Conservation (phyloP, 2,888 invertebrate species). For the Prosopocoilus inquinatus region DNA sequence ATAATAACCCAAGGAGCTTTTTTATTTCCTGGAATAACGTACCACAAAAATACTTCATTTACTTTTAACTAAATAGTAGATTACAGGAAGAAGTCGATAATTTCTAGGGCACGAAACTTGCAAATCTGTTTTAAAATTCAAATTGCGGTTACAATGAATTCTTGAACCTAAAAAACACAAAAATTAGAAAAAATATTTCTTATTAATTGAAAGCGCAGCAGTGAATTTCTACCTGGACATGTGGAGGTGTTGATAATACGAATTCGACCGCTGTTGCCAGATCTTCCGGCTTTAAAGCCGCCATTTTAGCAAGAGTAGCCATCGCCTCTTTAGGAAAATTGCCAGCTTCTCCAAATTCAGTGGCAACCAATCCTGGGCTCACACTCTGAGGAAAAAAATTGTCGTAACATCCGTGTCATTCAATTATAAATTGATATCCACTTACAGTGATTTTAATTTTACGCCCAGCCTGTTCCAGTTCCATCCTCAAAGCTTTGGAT, state of each 20-base stretch:
- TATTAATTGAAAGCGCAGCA: no score
- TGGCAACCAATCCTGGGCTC: constrained; percentile 25
- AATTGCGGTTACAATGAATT: no score
- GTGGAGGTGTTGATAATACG: constrained; percentile 18
- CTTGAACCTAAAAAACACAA: no score
- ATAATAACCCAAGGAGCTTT: no score
- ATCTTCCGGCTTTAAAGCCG: constrained; percentile 19
- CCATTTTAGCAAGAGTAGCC: constrained; percentile 11
- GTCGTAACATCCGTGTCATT: not conserved
- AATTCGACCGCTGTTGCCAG: constrained; percentile 19
- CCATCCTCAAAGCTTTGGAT: constrained; percentile 51
- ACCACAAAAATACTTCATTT: no score
- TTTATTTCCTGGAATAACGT: no score
- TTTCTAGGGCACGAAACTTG: no score
- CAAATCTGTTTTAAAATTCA: no score
- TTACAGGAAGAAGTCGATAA: no score
- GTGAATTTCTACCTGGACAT: constrained; percentile 16
- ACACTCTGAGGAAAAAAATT: constrained; percentile 20
- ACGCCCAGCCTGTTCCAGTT: constrained; percentile 43
- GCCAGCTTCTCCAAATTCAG: constrained; percentile 10
- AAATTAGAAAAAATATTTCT: no score
- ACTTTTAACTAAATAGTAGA: no score
- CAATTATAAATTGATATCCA: no score
- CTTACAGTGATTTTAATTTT: constrained; percentile 48
- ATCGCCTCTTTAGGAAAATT: constrained; percentile 1